Base-by-base conservation (phyloP, 1,140 invertebrate species). In the Nephotettix cincticeps region DNA sequence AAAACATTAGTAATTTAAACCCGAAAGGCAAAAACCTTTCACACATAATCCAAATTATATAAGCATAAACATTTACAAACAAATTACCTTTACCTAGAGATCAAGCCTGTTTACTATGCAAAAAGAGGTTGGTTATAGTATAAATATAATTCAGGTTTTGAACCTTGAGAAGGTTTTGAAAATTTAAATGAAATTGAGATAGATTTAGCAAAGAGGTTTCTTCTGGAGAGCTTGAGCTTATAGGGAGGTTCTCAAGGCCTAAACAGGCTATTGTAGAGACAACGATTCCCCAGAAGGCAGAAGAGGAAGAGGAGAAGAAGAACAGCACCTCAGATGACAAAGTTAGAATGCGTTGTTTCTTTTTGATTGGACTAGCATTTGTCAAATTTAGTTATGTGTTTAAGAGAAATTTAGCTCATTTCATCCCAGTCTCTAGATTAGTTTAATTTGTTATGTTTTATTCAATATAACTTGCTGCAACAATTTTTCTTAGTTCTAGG, bases 291-390 rank as follows among this genome's bases (percentile, higher is more conserved):
- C 14, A 36, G 4, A 4, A 6, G 32, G 14, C 30, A 40, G 56
- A 70, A 70, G 29, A 56, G 21, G 19, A 21, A 30, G 32, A 40
- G 43, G 32, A 40, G 40, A 11, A 19, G 21, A 67, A 9, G 29
- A 40, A 43, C 29, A 67, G 32, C 29, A 36, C 43, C 4, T 27
- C 40, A 68, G 68, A 69, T 56, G 40, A 43, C 25, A 70, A 70
- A 70, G 68, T 70, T 70, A 70, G 68, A 63, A 70, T 63, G 40
- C 32, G 68, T 43, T 70, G 54, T 63, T 56, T 70, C 61, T 63
- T 70, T 69, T 70, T 70, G 47, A 70, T 70, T 70, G 68, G 68
- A 58, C 40, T 63, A 61, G 64, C 32, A 28, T 43, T 70, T 63
- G 68, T 29, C 27, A 70, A 23, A 70, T 13, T 58, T 70, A 58